Conservation (phyloP, 2,888 invertebrate genomes). For the Apomyelois bistriatella region DNA sequence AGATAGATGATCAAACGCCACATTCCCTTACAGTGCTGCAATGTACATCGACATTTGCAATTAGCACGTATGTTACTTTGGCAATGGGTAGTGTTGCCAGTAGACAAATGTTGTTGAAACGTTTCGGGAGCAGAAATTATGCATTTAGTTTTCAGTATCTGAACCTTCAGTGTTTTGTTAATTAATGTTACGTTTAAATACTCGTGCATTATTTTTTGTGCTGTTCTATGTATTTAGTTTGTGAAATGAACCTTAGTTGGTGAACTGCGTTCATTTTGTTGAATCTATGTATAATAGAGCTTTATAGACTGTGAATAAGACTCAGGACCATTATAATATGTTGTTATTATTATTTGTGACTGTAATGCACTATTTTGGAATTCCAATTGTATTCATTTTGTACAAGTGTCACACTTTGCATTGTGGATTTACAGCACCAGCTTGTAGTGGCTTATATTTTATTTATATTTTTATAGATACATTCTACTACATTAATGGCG, state of each 20-base stretch:
- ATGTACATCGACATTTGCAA: slow-evolving; percentile 25
- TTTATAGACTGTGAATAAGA: slow-evolving; percentile 72
- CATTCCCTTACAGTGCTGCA: slow-evolving; percentile 49
- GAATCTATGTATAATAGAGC: slow-evolving; percentile 63
- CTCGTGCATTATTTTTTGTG: slow-evolving; percentile 68
- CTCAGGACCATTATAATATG: slow-evolving; percentile 72
- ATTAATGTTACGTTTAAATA: slow-evolving; percentile 54
- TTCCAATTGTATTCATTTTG: slow-evolving; percentile 43
- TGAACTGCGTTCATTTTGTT: slow-evolving; percentile 44
- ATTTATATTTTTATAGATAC: slow-evolving; percentile 41
- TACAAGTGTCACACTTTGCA: slow-evolving; percentile 54
- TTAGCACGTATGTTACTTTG: slow-evolving; percentile 19
- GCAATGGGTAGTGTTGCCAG: slow-evolving; percentile 7
- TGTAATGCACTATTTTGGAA: slow-evolving; percentile 55
- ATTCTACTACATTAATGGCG: slow-evolving; percentile 28
- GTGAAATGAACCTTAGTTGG: slow-evolving; percentile 45
- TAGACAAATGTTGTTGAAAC: slow-evolving; percentile 10
- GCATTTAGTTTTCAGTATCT: slow-evolving; percentile 58
- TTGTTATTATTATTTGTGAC: slow-evolving; percentile 48
- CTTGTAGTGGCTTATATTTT: slow-evolving; percentile 64
- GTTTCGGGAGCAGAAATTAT: slow-evolving; percentile 27
- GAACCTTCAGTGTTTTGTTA: slow-evolving; percentile 66
- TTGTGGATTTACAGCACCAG: slow-evolving; percentile 56
- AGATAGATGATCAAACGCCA: slow-evolving; percentile 42
- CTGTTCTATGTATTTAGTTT: slow-evolving; percentile 67